These are phyloP conservation scores for Alexandromys fortis DNA, from an alignment of 2,113 vertebrate species.

Conservation along the genomic window DNA sequence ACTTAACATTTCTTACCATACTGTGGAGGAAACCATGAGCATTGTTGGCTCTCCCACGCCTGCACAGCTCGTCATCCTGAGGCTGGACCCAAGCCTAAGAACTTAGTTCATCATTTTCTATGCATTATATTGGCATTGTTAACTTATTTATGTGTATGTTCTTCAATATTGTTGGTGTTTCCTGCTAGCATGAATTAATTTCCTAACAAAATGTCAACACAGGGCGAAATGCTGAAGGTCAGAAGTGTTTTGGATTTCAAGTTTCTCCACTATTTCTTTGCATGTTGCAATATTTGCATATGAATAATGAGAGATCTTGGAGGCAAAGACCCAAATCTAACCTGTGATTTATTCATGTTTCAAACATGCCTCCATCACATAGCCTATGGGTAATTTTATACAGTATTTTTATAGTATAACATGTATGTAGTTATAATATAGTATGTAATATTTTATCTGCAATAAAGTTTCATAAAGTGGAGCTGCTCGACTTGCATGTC, in stretches of 20 bases:
- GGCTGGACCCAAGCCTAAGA: not conserved
- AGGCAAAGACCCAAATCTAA: not conserved
- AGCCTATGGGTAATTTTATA: not conserved
- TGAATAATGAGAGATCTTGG: not conserved
- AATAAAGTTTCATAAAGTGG: not conserved
- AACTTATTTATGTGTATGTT: not conserved
- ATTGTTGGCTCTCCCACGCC: not conserved
- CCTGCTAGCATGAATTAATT: slow-evolving; percentile 7
- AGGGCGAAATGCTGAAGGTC: not conserved
- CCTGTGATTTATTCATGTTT: not conserved
- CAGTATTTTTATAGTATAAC: not conserved
- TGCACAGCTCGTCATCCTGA: not conserved
- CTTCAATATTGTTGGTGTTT: not conserved
- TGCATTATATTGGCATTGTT: not conserved
- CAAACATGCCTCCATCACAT: not conserved
- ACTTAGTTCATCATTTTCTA: not conserved
- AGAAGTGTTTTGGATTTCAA: not conserved
- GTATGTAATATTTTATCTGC: not conserved
- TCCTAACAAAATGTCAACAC: not conserved
- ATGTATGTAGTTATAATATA: too few species aligned
- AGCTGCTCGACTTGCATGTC: not conserved
- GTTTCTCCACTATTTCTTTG: not conserved
- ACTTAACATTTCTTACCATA: not conserved
- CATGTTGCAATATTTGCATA: not conserved
- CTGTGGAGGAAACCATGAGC: not conserved